Base-by-base conservation (phyloP, 2,797 vertebrate species). In the Sebastes matsubarae region DNA sequence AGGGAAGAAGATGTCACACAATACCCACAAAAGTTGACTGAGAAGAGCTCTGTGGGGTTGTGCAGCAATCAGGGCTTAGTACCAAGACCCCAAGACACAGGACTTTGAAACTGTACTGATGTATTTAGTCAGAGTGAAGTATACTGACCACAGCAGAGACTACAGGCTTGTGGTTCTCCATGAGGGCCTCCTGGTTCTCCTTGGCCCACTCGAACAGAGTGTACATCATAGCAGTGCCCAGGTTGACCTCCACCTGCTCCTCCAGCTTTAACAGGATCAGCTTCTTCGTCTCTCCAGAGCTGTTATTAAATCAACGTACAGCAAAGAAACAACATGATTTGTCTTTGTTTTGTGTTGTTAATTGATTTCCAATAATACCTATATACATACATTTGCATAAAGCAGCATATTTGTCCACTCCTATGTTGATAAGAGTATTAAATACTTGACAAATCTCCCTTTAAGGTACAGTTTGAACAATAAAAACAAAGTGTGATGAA, bases 161-260 rank as follows among this genome's bases (percentile, higher is more conserved):
- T 30, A 96, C 72, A 14, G 97, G 97, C 63, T 95, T 97, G 82
- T 97, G 96, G 85, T 97, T 97, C 95, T 99, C 97, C 98, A 99
- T 99, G 54, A 99, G 96, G 3, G 89, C 85, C 58, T 97, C 97
- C 86, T 97, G 97, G 90, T 98, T 97, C 83, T 99, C 98, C 94
- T 99, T 99, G 87, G 98, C 98, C 88, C 97, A 99, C 88, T 99
- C 98, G 85, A 99, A 99, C 84, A 99, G 90, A 0, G 98, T 99
- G 87, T 99, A 99, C 79, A 97, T 98, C 98, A 99, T 99, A 3
- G 98, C 97, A 1, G 97, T 97, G 68, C 98, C 98, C 29, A 99
- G 96, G 88, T 98, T 98, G 0, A 93, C 94, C 86, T 98, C 97
- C 68, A 97, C 97, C 81, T 99, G 97, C 84, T 98, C 96, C 82